Percentiles rank a stretch among this genome's conserved stretches.
These are phyloP conservation scores for Rhynchomys soricoides DNA, from an alignment of 2,113 vertebrate genomes.

Conservation along the genomic window DNA sequence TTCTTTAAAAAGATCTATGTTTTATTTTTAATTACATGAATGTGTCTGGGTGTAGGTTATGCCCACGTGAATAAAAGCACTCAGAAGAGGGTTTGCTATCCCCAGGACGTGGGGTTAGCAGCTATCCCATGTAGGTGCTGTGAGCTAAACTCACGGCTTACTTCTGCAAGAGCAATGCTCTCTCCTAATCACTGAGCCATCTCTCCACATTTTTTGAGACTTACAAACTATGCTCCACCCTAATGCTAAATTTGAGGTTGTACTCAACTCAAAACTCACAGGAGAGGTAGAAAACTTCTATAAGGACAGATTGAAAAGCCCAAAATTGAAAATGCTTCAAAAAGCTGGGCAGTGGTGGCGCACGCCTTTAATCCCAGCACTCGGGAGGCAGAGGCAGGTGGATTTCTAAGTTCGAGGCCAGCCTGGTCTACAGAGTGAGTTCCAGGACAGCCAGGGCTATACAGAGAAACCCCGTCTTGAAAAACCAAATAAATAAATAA, in stretches of 20 bases:
- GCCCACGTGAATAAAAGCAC: background rate
- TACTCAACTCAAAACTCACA: background rate
- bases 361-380: too few species aligned
- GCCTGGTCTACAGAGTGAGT: too few species aligned
- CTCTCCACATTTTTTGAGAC: constrained; percentile 32
- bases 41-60: background rate
- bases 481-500: too few species aligned
- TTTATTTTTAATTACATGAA: background rate
- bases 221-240: background rate
- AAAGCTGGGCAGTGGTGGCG: too few species aligned
- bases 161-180: background rate
- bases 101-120: background rate
- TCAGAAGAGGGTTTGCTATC: background rate
- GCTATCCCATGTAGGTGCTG: background rate
- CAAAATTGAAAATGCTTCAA: background rate
- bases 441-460: too few species aligned
- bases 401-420: too few species aligned
- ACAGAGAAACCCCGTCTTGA: too few species aligned
- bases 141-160: background rate
- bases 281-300: background rate
- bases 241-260: background rate
- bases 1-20: background rate
- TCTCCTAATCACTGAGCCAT: background rate
- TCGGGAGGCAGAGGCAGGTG: too few species aligned
- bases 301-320: background rate